Percentiles rank a stretch among this genome's conserved stretches.
Conservation (phyloP, 2,888 invertebrate genomes). For the Lithophane ornitopus region DNA sequence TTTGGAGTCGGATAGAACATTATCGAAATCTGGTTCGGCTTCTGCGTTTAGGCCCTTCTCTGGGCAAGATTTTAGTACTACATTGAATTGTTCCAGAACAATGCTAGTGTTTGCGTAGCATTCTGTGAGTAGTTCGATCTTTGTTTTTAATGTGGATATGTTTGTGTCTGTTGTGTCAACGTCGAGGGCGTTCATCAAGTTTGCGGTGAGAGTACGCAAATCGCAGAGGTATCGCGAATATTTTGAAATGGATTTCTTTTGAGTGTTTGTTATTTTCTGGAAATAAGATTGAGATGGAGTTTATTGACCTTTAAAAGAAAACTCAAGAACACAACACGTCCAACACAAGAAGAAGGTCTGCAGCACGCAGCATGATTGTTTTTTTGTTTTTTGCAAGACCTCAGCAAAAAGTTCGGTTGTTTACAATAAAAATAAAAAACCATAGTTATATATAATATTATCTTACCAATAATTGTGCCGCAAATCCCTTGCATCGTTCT, state of each 20-base stretch:
- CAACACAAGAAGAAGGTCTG: neutral
- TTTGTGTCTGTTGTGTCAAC: constrained; percentile 75
- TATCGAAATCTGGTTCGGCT: constrained; percentile 82
- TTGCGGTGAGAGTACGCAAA: constrained; percentile 87
- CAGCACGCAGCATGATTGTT: neutral
- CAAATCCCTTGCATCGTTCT: constrained; percentile 96
- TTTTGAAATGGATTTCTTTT: constrained; percentile 91
- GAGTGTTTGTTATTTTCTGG: constrained; percentile 92
- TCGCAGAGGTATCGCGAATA: constrained; percentile 91
- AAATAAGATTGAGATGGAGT: constrained; percentile 67
- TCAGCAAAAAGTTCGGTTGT: too few species aligned
- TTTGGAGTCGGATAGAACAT: constrained; percentile 80
- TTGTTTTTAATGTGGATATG: constrained; percentile 78
- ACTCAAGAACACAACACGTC: neutral
- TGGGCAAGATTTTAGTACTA: constrained; percentile 91
- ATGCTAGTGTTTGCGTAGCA: constrained; percentile 88
- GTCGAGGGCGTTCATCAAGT: constrained; percentile 80
- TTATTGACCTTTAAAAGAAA: neutral
- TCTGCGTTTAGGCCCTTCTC: constrained; percentile 73
- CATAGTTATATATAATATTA: neutral
- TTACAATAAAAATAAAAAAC: too few species aligned
- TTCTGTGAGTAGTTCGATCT: constrained; percentile 84
- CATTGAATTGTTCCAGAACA: constrained; percentile 92
- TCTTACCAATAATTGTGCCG: constrained; percentile 93
- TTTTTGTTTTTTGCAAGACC: neutral